Percentiles rank a stretch among this genome's conserved stretches.
These are phyloP conservation scores for Eumaeus atala DNA, from an alignment of 1,140 invertebrate genomes.

Conservation along the genomic window DNA sequence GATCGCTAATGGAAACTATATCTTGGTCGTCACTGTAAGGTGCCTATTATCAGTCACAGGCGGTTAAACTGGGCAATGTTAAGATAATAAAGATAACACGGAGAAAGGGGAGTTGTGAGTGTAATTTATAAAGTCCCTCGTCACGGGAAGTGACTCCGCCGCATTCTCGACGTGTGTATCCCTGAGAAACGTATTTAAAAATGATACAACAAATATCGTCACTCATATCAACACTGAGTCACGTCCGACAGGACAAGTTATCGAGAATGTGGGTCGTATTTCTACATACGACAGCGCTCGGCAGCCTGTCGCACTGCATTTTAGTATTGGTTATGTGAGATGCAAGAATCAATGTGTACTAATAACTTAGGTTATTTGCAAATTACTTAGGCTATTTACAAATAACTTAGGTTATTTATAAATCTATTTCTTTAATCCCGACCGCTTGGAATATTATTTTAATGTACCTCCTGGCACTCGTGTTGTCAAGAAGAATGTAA, in stretches of 20 bases:
- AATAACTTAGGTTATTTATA: no score
- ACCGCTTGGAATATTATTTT: no score
- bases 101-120: neutral
- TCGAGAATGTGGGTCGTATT: constrained; percentile 59
- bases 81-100: neutral
- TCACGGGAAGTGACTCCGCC: constrained; percentile 20
- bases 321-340: neutral
- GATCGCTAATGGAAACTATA: no score
- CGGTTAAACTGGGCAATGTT: no score
- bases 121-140: neutral
- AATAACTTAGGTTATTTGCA: no score
- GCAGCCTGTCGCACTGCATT: neutral
- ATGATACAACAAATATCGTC: constrained; percentile 37
- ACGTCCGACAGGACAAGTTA: constrained; percentile 57
- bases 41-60: no score
- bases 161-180: constrained; percentile 6
- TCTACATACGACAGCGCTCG: constrained; percentile 21
- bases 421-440: no score
- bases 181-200: constrained; percentile 7
- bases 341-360: constrained; percentile 3
- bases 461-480: no score
- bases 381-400: no score
- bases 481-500: no score
- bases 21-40: no score
- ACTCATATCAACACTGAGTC: constrained; percentile 50